A percentile compares a stretch with the other conserved stretches of the same genome.
Conservation (phyloP, 1,140 invertebrate genomes). For the Dolichoris vasculosae region DNA sequence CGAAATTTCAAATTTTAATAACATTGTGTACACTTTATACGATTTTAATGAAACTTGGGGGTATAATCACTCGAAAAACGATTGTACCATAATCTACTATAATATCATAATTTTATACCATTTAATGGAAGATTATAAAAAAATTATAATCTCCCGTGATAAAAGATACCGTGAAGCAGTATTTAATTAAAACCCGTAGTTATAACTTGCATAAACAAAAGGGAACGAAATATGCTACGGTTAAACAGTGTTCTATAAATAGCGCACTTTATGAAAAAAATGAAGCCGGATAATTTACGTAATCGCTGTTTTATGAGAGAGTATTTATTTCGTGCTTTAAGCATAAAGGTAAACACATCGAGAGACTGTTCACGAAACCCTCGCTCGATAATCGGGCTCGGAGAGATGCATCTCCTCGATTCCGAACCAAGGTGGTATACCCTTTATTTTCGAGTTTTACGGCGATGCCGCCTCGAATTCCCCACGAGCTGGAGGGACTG, state of each 20-base stretch:
- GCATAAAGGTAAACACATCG: slow-evolving; percentile 53
- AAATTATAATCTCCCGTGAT: neutral
- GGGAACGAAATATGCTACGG: neutral
- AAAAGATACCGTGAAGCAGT: neutral
- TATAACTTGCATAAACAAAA: neutral
- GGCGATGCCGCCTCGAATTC: neutral
- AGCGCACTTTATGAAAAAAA: neutral
- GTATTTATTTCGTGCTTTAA: slow-evolving; percentile 52
- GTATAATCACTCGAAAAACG: neutral
- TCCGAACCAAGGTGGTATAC: neutral
- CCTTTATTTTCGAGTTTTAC: slow-evolving; percentile 49
- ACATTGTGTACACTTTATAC: neutral
- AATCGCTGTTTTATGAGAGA: slow-evolving; percentile 48
- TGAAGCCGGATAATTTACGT: slow-evolving; percentile 42
- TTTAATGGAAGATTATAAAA: neutral
- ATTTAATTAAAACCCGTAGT: neutral
- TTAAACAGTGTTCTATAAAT: neutral
- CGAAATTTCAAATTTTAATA: neutral
- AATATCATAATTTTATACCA: neutral
- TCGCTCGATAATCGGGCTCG: slow-evolving; percentile 21
- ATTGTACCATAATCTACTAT: neutral
- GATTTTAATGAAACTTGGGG: neutral
- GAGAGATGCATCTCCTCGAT: slow-evolving; percentile 30
- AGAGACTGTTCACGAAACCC: slow-evolving; percentile 36
- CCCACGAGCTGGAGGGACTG: neutral